Base-by-base conservation (phyloP, 2,113 vertebrate genomes). In the Bujurquina vittata region DNA sequence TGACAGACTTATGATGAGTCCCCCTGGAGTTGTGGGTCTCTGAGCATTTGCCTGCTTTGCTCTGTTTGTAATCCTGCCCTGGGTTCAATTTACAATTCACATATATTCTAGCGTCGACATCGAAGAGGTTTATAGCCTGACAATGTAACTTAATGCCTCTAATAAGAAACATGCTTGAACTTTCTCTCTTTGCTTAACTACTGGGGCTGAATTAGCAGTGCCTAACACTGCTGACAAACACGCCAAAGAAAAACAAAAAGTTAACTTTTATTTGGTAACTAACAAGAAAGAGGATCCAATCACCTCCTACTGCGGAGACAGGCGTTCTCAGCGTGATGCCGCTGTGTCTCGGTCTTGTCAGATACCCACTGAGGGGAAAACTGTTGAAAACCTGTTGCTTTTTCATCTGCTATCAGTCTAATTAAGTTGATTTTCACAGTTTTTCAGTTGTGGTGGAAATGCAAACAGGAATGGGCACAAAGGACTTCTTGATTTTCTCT, bases 341-440 rank as follows among this genome's bases (percentile, higher is more conserved):
- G 17, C 67, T 54, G 67, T 54, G 67, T 72, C 65, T 52, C 17
- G 0, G 43, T 72, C 65, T 72, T 52, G 65, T 72, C 67, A 72
- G 26, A 33, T 54, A 54, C 67, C 46, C 46, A 72, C 67, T 54
- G 2, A 26, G 65, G 35, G 67, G 67, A n/a, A 72, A 72, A 72
- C 46, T 72, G 67, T 69, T 69, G 0, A 69, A 49, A 69, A 69
- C 65, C 65, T 69, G 43, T 72, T 72, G 67, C 67, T 72, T 72
- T 72, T 72, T 72, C 67, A 72, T 72, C 67, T 72, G 67, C 67
- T 72, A 72, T 54, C 46, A 72, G 67, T 54, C 46, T 72, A 72
- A 72, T 72, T 72, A 72, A 72, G 18, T 5, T 72, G 18, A 72
- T 72, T 72, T 72, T 72, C 67, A 72, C 67, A 72, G 46, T 54